These are phyloP conservation scores for Baronia brevicornis DNA, from an alignment of 2,888 invertebrate species.

Conservation along the genomic window DNA sequence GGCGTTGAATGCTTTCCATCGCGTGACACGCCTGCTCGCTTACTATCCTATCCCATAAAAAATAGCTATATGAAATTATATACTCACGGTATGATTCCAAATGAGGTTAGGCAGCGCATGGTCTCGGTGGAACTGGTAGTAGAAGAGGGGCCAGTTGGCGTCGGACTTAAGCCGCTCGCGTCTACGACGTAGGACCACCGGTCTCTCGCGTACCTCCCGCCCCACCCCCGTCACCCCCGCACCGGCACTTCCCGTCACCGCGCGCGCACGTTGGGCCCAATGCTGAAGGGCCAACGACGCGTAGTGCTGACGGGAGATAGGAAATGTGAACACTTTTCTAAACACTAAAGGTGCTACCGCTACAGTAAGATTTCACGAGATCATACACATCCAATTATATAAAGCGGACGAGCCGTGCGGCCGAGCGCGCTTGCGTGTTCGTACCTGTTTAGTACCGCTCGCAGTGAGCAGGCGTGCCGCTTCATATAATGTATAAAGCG, in stretches of 20 bases:
- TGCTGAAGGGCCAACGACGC: constrained; percentile 67
- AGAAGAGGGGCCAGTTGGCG: constrained; percentile 95
- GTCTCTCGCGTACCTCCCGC: constrained; percentile 84
- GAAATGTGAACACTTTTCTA: no score
- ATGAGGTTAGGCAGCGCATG: constrained; percentile 97
- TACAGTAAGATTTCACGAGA: no score
- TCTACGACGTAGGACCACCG: constrained; percentile 92
- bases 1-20: no score
- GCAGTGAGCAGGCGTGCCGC: no score
- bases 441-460: no score
- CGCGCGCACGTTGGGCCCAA: constrained; percentile 79
- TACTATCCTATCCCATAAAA: no score
- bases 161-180: constrained; percentile 90
- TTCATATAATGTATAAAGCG: no score
- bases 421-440: no score
- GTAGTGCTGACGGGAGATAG: constrained; percentile 64
- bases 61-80: background rate
- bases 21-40: no score
- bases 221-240: constrained; percentile 64
- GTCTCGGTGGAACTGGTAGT: constrained; percentile 95
- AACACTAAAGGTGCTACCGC: no score
- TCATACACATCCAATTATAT: no score
- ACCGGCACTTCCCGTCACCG: constrained; percentile 74
- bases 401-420: no score
- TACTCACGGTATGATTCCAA: constrained; percentile 95